phyloP scores from a whole-genome alignment of 37 sponge, comb jelly and placozoan species.

The Spongilla lacustris region DNA sequence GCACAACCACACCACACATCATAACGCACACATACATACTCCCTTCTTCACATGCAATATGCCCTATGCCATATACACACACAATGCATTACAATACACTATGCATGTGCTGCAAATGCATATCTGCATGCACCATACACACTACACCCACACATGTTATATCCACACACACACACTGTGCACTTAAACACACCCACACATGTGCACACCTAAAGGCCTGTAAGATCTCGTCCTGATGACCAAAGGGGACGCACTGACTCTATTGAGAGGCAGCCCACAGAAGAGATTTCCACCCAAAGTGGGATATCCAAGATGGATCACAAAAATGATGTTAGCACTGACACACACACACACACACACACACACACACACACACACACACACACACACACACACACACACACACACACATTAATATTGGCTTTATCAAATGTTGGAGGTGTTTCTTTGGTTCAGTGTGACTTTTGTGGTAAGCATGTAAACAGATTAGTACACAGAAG shows the following conservation, averaged over 20 bases:
- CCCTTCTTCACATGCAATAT: no score
- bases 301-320: conserved; percentile 87
- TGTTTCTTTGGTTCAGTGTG: no score
- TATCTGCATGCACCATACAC: not conserved
- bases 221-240: not conserved
- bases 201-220: not conserved
- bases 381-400: not conserved
- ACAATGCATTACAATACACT: no score
- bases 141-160: not conserved
- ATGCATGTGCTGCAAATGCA: not conserved
- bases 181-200: not conserved
- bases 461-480: no score
- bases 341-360: not conserved
- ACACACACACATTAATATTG: not conserved
- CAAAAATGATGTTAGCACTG: not conserved
- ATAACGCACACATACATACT: not conserved
- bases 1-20: no score
- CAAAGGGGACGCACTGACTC: conserved; percentile 47
- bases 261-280: conserved; percentile 30
- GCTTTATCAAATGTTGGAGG: no score
- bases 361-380: not conserved
- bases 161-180: not conserved
- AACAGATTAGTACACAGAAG: no score
- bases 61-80: not conserved
- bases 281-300: conserved; percentile 3